Evolutionary conservation across 2,113 vertebrate species (phyloP).

Genomic region (Ailuropoda melanoleuca): DNA sequence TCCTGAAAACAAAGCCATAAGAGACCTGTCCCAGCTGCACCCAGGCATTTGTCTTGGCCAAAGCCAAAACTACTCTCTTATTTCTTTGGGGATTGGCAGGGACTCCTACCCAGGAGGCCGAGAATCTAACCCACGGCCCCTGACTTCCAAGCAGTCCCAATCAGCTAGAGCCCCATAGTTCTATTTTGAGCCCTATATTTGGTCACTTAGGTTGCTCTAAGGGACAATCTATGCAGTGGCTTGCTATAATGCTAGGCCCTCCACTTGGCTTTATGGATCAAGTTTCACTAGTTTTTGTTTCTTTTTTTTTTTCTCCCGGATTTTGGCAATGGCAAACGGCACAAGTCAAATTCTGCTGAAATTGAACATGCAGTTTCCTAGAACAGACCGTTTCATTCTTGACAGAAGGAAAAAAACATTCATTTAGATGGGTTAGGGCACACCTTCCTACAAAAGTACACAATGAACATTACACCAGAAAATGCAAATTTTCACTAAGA

Average conservation of each 20-base stretch:
- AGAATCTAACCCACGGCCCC: constrained; percentile 38
- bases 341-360: constrained; percentile 12
- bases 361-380: constrained; percentile 14
- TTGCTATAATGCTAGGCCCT: constrained; percentile 49
- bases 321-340: neutral
- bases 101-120: neutral
- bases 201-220: neutral
- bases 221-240: constrained; percentile 1
- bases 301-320: neutral
- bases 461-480: neutral
- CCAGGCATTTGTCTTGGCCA: neutral
- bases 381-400: constrained; percentile 8
- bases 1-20: neutral
- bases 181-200: constrained; percentile 35
- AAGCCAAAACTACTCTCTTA: constrained; percentile 7
- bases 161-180: neutral
- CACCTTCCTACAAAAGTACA: neutral
- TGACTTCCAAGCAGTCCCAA: constrained; percentile 44
- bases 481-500: neutral
- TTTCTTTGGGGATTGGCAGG: constrained; percentile 47
- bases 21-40: neutral
- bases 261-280: neutral
- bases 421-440: neutral
- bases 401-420: neutral
- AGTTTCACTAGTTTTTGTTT: constrained; percentile 25